Evolutionary conservation across 2,113 vertebrate species (phyloP).

Genomic region (Tursiops truncatus): DNA sequence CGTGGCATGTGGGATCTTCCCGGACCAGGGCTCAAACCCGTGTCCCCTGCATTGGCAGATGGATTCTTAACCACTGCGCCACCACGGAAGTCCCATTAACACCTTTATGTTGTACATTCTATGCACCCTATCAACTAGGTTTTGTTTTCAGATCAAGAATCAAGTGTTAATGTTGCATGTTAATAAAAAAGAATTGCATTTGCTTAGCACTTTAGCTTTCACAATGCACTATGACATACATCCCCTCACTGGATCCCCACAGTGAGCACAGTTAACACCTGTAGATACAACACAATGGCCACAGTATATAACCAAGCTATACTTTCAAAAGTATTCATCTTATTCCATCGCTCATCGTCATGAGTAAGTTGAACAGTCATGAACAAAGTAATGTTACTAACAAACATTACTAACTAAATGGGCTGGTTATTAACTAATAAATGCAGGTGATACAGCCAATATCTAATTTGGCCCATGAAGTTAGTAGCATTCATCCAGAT

Average conservation of each 20-base stretch:
- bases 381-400: neutral
- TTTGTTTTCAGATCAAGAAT: slow-evolving; percentile 2
- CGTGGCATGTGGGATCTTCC: too few relatives aligned
- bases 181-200: slow-evolving; percentile 17
- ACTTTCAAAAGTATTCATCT: slow-evolving; percentile 47
- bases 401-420: neutral
- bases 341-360: neutral
- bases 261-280: neutral
- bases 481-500: neutral
- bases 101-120: neutral
- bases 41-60: too few relatives aligned
- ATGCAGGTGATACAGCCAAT: neutral
- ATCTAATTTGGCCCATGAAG: neutral
- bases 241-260: neutral
- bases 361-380: neutral
- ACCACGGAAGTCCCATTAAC: neutral
- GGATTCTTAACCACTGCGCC: too few relatives aligned
- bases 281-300: neutral
- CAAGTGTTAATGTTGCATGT: neutral
- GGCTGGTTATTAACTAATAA: slow-evolving; percentile 16
- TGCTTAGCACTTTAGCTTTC: neutral
- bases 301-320: slow-evolving; percentile 17
- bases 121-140: neutral
- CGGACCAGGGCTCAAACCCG: too few relatives aligned
- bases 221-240: neutral